Conservation (phyloP, 2,113 vertebrate species). For the Rhinolophus ferrumequinum region DNA sequence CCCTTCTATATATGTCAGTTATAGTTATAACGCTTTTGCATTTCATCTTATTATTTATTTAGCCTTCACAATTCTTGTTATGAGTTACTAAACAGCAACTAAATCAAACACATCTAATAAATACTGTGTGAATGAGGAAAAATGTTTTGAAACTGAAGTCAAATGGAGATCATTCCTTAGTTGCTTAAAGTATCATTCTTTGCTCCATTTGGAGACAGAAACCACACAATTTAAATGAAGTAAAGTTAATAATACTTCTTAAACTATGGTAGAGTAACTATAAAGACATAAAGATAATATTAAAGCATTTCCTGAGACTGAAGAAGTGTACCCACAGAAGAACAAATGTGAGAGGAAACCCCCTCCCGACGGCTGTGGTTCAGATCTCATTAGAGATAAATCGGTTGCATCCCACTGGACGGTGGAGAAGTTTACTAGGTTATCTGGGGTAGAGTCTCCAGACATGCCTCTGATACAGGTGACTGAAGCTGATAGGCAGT, state of each 20-base stretch:
- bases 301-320: neutral
- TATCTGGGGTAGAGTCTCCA: neutral
- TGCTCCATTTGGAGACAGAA: neutral
- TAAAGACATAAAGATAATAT: neutral
- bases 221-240: neutral
- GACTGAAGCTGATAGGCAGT: neutral
- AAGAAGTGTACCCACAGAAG: neutral
- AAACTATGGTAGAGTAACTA: neutral
- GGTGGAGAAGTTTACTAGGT: neutral
- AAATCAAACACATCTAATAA: neutral
- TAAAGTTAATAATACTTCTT: neutral
- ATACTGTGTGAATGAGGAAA: neutral
- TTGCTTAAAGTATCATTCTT: neutral
- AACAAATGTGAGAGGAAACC: neutral
- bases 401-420: rapidly evolving
- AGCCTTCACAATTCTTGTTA: neutral
- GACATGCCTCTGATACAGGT: neutral
- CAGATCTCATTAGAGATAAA: neutral
- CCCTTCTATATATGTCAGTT: neutral
- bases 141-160: neutral
- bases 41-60: neutral
- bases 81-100: neutral
- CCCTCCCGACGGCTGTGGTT: neutral
- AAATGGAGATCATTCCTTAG: neutral
- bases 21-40: neutral